Percentiles rank a stretch among this genome's conserved stretches.
Evolutionary conservation across 2,113 vertebrate genomes (phyloP).

Genomic region (Cebidichthys violaceus): DNA sequence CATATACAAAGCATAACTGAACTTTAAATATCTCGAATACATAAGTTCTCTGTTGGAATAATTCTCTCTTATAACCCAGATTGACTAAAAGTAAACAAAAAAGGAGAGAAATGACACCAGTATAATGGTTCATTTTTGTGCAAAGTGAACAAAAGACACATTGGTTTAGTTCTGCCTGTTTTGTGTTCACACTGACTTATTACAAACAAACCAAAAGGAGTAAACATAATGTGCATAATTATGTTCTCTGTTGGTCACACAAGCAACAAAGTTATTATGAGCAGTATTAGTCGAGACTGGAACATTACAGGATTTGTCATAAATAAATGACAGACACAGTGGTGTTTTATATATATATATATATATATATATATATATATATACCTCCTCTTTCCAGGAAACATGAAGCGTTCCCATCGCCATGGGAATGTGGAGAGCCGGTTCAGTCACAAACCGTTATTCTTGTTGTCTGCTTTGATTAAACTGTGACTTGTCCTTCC

Average conservation of each 20-base stretch:
- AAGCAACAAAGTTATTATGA: too few species aligned
- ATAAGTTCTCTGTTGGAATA: not conserved
- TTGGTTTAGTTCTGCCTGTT: not conserved
- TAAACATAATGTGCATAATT: too few species aligned
- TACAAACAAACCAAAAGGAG: not conserved
- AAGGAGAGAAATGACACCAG: too few species aligned
- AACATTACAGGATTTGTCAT: too few species aligned
- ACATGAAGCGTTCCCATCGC: not conserved
- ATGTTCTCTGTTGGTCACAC: too few species aligned
- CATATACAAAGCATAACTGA: too few species aligned
- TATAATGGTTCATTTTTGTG: not conserved
- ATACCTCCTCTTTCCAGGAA: not conserved
- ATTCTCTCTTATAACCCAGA: not conserved
- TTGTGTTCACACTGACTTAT: not conserved
- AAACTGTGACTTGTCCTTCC: not conserved
- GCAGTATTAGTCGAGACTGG: too few species aligned
- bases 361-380: too few species aligned
- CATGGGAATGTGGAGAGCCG: not conserved
- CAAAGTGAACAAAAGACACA: not conserved
- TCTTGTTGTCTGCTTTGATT: constrained; percentile 13
- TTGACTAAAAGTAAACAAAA: too few species aligned
- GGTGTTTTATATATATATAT: too few species aligned
- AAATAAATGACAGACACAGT: not conserved
- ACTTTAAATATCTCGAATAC: not conserved
- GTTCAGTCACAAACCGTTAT: not conserved